Evolutionary conservation across 2,797 vertebrate species (phyloP).

Genomic region (Lutjanus campechanus): DNA sequence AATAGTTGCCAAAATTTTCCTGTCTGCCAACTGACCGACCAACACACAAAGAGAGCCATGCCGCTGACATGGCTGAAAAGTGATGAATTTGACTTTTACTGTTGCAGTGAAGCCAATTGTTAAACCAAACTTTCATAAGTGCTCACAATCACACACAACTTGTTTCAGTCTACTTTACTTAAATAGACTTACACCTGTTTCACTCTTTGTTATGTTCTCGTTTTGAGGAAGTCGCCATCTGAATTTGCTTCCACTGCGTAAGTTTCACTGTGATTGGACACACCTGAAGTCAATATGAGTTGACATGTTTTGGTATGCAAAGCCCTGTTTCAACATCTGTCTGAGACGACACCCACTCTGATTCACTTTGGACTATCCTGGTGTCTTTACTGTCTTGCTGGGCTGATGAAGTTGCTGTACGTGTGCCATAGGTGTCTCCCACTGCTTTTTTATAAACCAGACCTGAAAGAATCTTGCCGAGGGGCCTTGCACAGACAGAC

Average conservation of each 20-base stretch:
- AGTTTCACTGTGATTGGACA: slow-evolving; percentile 1
- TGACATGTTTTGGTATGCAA: not conserved
- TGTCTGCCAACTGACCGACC: too few species aligned
- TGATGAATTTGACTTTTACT: not conserved
- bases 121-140: not conserved
- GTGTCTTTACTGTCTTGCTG: slow-evolving; percentile 6
- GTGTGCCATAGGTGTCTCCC: slow-evolving; percentile 20
- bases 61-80: not conserved
- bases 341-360: slow-evolving; percentile 30
- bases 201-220: not conserved
- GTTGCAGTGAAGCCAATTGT: not conserved
- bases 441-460: slow-evolving; percentile 43
- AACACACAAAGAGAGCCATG: not conserved
- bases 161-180: not conserved
- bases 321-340: not conserved
- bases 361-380: slow-evolving; percentile 12
- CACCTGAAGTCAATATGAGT: not conserved
- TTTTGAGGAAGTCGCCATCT: not conserved
- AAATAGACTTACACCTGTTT: too few species aligned
- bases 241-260: not conserved
- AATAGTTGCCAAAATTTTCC: not conserved
- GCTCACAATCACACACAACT: too few species aligned
- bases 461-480: slow-evolving; percentile 66
- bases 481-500: slow-evolving; percentile 43
- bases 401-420: slow-evolving; percentile 10